Conservation (phyloP, 2,113 vertebrate species). For the Saiga tatarica region DNA sequence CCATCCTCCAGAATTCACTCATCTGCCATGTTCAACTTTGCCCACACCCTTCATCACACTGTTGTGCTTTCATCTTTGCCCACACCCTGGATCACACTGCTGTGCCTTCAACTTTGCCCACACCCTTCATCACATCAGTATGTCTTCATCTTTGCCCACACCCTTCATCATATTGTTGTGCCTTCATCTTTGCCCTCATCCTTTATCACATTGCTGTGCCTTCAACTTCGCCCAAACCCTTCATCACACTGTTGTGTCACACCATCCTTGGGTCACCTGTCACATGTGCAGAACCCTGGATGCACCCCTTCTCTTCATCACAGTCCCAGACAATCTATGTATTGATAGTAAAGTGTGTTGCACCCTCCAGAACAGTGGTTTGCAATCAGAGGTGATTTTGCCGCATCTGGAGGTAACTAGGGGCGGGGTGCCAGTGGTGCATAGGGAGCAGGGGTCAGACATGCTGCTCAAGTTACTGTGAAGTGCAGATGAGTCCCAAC, state of each 20-base stretch:
- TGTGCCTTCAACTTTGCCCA: background rate
- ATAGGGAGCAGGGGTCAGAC: background rate
- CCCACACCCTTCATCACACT: accelerated
- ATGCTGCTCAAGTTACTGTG: background rate
- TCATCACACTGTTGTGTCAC: background rate
- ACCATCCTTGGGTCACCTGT: background rate
- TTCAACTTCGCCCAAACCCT: background rate
- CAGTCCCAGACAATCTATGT: background rate
- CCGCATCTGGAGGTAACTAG: background rate
- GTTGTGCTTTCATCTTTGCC: background rate
- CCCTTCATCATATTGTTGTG: background rate
- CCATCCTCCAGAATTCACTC: background rate
- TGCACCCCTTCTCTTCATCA: background rate
- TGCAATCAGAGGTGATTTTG: background rate
- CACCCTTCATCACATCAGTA: background rate
- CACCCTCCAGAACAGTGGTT: background rate
- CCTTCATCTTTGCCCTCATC: accelerated
- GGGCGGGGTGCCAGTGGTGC: background rate
- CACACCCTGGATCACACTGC: background rate
- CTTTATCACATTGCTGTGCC: accelerated
- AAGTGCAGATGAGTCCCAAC: background rate
- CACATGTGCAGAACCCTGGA: background rate
- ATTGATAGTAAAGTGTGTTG: background rate
- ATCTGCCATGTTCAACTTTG: background rate
- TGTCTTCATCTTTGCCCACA: background rate